These are phyloP conservation scores for Antheraea mylitta DNA, from an alignment of 1,140 invertebrate genomes.

Conservation along the genomic window DNA sequence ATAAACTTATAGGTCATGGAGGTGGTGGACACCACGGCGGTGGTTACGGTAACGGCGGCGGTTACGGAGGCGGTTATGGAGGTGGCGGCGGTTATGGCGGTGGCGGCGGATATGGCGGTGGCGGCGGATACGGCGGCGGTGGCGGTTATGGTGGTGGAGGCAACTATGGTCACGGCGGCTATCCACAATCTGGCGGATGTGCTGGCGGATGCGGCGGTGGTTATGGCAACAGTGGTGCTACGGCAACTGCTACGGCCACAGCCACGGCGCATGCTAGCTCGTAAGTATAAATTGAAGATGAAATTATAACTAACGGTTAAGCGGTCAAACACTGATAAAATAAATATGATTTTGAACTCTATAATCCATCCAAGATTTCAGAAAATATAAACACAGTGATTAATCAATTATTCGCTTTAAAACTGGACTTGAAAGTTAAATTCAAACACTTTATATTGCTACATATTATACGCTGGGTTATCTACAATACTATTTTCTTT, in stretches of 20 bases:
- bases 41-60: constrained; percentile 10
- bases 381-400: too few relatives aligned
- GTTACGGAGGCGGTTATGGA: background rate
- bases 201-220: constrained; percentile 23
- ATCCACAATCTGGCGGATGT: constrained; percentile 18
- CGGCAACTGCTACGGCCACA: constrained; percentile 13
- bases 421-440: too few relatives aligned
- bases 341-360: too few relatives aligned
- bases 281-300: constrained; percentile 10
- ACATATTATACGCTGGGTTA: too few relatives aligned
- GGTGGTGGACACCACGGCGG: constrained; percentile 19
- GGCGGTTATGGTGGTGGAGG: background rate
- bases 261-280: constrained; percentile 10
- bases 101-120: too few relatives aligned
- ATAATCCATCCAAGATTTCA: too few relatives aligned
- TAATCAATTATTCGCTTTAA: too few relatives aligned
- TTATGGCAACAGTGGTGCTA: constrained; percentile 17
- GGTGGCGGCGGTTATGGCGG: constrained; percentile 6
- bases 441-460: too few relatives aligned
- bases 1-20: constrained; percentile 14
- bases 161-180: constrained; percentile 19
- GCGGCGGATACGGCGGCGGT: too few relatives aligned
- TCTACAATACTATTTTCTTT: too few relatives aligned
- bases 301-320: too few relatives aligned
- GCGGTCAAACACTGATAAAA: too few relatives aligned